Conservation (phyloP, 2,888 invertebrate species). For the Byasa hedistus region DNA sequence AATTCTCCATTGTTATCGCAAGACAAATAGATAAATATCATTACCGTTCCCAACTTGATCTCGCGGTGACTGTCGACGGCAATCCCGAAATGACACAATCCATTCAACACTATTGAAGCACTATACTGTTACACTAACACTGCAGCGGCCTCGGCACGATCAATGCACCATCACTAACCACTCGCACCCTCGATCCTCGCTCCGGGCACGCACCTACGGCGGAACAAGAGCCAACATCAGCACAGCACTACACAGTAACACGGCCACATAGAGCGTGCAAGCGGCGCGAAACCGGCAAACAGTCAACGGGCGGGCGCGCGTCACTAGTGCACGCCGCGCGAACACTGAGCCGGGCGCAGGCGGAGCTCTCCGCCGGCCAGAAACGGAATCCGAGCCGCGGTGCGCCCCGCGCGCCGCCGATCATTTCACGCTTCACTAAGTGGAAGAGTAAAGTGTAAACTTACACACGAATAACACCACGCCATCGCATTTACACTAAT, state of each 20-base stretch:
- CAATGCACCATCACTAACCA: conserved; percentile 76
- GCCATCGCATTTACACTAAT: conserved; percentile 32
- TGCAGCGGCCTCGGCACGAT: conserved; percentile 61
- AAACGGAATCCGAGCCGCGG: conserved; percentile 56
- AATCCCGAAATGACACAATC: conserved; percentile 77
- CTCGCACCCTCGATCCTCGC: conserved; percentile 65
- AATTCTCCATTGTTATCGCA: conserved; percentile 29
- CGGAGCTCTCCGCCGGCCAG: conserved; percentile 34
- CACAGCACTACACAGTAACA: conserved; percentile 53
- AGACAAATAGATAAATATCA: conserved; percentile 37
- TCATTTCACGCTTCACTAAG: conserved; percentile 69
- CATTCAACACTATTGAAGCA: conserved; percentile 72
- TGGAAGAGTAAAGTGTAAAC: conserved; percentile 66
- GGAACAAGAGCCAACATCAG: conserved; percentile 62
- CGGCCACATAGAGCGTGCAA: conserved; percentile 39
- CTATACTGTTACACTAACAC: conserved; percentile 71
- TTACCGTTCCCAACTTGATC: conserved; percentile 76
- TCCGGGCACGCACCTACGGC: conserved; percentile 61
- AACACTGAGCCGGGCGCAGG: conserved; percentile 52
- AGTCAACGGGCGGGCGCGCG: conserved; percentile 46
- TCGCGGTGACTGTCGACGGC: conserved; percentile 73
- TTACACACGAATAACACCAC: conserved; percentile 58
- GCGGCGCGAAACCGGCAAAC: conserved; percentile 36
- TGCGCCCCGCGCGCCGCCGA: conserved; percentile 51
- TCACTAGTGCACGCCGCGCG: conserved; percentile 54